These are phyloP conservation scores for Gymnogyps californianus DNA, from an alignment of 2,113 vertebrate species.

Conservation along the genomic window DNA sequence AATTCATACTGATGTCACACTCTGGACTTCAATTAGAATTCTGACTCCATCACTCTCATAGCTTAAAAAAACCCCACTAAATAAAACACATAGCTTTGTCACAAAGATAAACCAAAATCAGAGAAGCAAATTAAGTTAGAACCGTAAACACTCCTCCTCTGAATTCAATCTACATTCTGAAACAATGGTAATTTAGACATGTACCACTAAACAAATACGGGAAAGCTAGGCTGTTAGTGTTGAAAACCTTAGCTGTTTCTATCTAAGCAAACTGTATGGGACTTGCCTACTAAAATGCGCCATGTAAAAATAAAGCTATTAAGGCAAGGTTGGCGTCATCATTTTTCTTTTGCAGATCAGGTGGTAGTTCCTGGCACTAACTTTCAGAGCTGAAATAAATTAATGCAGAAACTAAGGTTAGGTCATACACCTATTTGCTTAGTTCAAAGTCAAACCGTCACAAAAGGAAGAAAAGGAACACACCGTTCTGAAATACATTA, in stretches of 20 bases:
- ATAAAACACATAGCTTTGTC: neutral
- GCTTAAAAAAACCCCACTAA: neutral
- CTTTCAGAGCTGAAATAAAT: slow-evolving; percentile 17
- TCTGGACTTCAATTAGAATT: slow-evolving; percentile 1
- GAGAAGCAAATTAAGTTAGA: neutral
- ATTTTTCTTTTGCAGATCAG: neutral
- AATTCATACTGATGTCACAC: neutral
- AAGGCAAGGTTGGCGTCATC: neutral
- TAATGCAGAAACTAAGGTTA: neutral
- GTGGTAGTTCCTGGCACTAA: neutral
- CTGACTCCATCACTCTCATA: neutral
- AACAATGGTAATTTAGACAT: neutral
- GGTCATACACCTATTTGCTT: neutral
- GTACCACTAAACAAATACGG: neutral
- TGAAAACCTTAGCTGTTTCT: neutral
- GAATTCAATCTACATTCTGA: neutral
- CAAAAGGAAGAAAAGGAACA: neutral
- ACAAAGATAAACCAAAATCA: neutral
- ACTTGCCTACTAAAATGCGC: neutral
- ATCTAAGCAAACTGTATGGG: neutral
- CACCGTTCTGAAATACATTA: neutral
- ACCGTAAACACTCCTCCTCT: neutral
- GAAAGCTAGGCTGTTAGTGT: neutral
- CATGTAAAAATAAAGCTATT: neutral
- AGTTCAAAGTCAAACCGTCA: neutral